Evolutionary conservation across 2,113 vertebrate species (phyloP).

Genomic region (Anarhynchus alexandrinus): DNA sequence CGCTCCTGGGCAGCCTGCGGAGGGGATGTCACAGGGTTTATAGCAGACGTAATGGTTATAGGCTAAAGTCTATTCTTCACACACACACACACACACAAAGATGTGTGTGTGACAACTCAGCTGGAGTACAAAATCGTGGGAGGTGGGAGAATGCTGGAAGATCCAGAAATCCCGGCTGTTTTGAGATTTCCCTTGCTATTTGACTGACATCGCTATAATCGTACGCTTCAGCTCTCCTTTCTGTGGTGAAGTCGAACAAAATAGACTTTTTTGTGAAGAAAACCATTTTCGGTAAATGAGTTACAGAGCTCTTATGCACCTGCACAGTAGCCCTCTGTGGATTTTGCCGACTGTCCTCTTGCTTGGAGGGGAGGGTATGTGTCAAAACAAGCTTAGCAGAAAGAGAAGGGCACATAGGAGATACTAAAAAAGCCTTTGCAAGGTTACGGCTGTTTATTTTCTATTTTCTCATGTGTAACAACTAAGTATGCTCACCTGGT

Average conservation of each 20-base stretch:
- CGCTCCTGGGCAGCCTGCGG: not conserved
- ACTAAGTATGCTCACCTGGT: not conserved
- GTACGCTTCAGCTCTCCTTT: not conserved
- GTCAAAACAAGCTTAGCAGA: not conserved
- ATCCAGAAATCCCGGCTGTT: not conserved
- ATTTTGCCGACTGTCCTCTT: not conserved
- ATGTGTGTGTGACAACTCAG: not conserved
- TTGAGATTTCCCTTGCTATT: not conserved
- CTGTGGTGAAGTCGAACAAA: not conserved
- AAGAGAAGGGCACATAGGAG: not conserved
- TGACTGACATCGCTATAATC: not conserved
- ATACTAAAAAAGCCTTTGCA: not conserved
- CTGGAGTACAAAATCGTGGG: fast-evolving
- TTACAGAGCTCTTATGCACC: not conserved
- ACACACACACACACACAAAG: not conserved
- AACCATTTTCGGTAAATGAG: not conserved
- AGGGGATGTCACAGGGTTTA: not conserved
- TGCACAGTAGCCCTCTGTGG: not conserved
- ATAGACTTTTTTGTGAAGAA: not conserved
- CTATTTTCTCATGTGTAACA: not conserved
- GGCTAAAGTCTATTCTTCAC: not conserved
- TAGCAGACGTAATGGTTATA: not conserved
- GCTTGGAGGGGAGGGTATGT: not conserved
- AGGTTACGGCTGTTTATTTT: not conserved
- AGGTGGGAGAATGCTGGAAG: not conserved